Evolutionary conservation across 2,797 vertebrate species (phyloP).

Genomic region (Schizopygopsis pylzovi): DNA sequence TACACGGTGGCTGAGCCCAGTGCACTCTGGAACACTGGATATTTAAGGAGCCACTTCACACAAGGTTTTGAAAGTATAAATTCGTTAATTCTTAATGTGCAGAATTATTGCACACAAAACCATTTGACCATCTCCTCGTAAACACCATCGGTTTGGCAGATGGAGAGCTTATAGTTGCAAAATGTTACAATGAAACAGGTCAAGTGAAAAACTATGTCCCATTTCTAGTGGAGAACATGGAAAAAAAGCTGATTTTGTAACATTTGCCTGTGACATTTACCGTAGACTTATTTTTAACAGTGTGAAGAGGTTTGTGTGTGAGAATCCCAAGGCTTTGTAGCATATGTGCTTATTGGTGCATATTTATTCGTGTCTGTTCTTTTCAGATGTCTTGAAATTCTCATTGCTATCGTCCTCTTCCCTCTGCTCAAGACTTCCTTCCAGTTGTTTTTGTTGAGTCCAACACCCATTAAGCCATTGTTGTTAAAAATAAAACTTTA

Average conservation of each 20-base stretch:
- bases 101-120: background rate
- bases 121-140: background rate
- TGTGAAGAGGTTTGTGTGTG: constrained; percentile 19
- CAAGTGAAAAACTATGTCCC: background rate
- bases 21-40: constrained; percentile 4
- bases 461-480: constrained; percentile 47
- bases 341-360: background rate
- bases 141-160: background rate
- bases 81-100: background rate
- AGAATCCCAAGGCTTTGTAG: constrained; percentile 10
- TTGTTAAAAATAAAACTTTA: constrained; percentile 58
- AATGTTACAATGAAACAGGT: constrained; percentile 12
- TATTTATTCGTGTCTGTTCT: background rate
- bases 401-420: constrained; percentile 14
- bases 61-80: background rate
- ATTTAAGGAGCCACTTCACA: background rate
- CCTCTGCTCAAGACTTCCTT: constrained; percentile 58
- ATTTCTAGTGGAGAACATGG: background rate
- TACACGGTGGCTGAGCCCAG: background rate
- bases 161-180: background rate
- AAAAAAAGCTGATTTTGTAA: background rate
- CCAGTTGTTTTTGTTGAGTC: constrained; percentile 52
- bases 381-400: background rate
- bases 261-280: background rate
- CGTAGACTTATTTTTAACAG: background rate